Evolutionary conservation across 53 echinoderm and acorn worm species (phyloP), one percentile per base, ranked within the genome.

Genomic region (Luidia sarsii): DNA sequence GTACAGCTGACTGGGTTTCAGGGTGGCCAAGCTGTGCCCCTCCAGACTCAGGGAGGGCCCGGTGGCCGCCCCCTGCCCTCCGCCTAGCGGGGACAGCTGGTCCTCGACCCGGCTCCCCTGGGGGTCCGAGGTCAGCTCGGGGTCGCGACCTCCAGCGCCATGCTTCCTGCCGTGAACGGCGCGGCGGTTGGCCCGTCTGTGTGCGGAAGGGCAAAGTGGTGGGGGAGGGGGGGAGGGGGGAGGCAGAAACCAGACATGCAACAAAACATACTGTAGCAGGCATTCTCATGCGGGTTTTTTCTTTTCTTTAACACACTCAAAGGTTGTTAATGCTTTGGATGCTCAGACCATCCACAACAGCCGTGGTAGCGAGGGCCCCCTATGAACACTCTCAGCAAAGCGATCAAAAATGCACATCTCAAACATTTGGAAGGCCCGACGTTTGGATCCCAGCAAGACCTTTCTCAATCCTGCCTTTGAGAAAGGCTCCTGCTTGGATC

Each of bases 1-100:
- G 68, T 82, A 90, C 69, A 80, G 70, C 71, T 60, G 57, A 37
- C 80, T 83, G 28, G 93, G 93, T 79, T 86, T 89, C 70, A 86
- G 82, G 45, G 52, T 75, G 48, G 57, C 68, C 50, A 72, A 41
- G 38, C 82, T 74, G 30, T 81, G 87, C 36, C 56, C 61, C 22
- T 62, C 59, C 13, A 60, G 83, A 30, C 75, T 57, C 49, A 83
- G 45, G 36, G 54, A n/a, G 11, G 41, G 41, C 6, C 11, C 41
- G 11, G 6, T 11, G 6, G 41, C 25, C 39, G 43, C 19, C 29
- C 56, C 14, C 39, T 37, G 30, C 4, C 57, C 71, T 41, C 81
- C 71, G 85, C 80, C 81, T 66, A 90, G 30, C 32, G 89, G 84
- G 81, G 90, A 75, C 45, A 75, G 34, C 59, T 75, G 75, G 75